Evolutionary conservation across 1,140 invertebrate genomes (phyloP).

Genomic region (Drosophila arawakana): DNA sequence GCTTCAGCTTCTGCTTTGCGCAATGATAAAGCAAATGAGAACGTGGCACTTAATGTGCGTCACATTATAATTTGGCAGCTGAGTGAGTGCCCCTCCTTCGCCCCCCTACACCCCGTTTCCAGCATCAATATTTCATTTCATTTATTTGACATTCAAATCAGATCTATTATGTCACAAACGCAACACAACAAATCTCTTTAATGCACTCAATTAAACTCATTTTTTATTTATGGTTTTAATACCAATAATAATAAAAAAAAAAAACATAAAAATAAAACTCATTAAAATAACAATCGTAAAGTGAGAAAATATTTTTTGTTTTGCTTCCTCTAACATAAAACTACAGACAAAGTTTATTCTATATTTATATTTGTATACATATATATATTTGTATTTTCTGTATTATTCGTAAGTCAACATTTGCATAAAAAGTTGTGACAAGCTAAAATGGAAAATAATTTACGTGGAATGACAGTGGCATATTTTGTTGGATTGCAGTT

Average conservation of each 20-base stretch:
- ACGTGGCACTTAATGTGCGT: conserved; percentile 72
- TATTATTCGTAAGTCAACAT: conserved; percentile 34
- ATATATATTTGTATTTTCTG: conserved; percentile 11
- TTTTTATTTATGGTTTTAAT: conserved; percentile 28
- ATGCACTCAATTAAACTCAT: conserved; percentile 54
- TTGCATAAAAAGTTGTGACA: conserved; percentile 60
- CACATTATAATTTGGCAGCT: conserved; percentile 79
- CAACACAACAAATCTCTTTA: conserved; percentile 29
- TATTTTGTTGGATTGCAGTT: conserved; percentile 11
- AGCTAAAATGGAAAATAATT: conserved; percentile 54
- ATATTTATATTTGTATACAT: neutral
- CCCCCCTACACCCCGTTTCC: conserved; percentile 1
- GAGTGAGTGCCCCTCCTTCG: conserved; percentile 43
- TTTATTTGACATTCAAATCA: conserved; percentile 33
- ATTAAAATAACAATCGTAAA: conserved; percentile 40
- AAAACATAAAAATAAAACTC: conserved; percentile 29
- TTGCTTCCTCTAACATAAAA: neutral
- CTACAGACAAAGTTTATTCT: conserved; percentile 38
- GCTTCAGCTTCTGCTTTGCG: conserved; percentile 33
- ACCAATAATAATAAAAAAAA: neutral
- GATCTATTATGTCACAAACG: neutral
- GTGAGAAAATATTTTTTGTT: conserved; percentile 10
- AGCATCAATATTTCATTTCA: conserved; percentile 54
- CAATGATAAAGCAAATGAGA: conserved; percentile 62
- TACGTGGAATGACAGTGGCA: conserved; percentile 32